Percentiles rank a stretch among this genome's conserved stretches.
Evolutionary conservation across 2,113 vertebrate species (phyloP).

Genomic region (Calidris pugnax): DNA sequence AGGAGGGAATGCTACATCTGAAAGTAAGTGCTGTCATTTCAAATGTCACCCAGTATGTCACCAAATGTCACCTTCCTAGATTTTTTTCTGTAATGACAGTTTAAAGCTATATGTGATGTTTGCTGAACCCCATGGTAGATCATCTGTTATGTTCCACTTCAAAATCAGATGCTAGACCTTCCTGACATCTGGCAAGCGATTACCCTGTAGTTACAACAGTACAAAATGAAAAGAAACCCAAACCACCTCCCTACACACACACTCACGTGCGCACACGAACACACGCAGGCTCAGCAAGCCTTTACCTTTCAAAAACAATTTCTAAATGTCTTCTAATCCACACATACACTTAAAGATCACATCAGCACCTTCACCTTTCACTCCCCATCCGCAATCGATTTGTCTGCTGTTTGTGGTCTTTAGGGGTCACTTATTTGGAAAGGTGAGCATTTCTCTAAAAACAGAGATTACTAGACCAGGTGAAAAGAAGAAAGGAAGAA

Average conservation of each 20-base stretch:
- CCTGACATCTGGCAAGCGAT: conserved; percentile 23
- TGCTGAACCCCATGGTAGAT: conserved; percentile 53
- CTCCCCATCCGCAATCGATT: neutral
- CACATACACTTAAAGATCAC: neutral
- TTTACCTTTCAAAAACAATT: neutral
- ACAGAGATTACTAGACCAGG: neutral
- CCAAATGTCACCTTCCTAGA: conserved; percentile 58
- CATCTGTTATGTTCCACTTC: conserved; percentile 44
- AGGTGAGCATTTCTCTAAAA: neutral
- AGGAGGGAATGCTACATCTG: conserved; percentile 28
- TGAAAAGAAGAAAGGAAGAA: neutral
- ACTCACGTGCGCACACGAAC: no score
- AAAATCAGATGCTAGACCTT: conserved; percentile 29
- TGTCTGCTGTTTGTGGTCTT: neutral
- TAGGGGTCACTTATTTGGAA: neutral
- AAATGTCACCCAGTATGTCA: conserved; percentile 64
- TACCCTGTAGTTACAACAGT: neutral
- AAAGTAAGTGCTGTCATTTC: conserved; percentile 46
- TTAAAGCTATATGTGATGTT: conserved; percentile 51
- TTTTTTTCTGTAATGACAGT: conserved; percentile 52
- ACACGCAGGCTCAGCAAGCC: neutral
- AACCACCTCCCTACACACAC: neutral
- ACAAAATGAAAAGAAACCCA: neutral
- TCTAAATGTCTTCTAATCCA: neutral
- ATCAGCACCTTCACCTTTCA: neutral